Evolutionary conservation across 1,140 invertebrate genomes (phyloP).

Genomic region (Drosophila subobscura): DNA sequence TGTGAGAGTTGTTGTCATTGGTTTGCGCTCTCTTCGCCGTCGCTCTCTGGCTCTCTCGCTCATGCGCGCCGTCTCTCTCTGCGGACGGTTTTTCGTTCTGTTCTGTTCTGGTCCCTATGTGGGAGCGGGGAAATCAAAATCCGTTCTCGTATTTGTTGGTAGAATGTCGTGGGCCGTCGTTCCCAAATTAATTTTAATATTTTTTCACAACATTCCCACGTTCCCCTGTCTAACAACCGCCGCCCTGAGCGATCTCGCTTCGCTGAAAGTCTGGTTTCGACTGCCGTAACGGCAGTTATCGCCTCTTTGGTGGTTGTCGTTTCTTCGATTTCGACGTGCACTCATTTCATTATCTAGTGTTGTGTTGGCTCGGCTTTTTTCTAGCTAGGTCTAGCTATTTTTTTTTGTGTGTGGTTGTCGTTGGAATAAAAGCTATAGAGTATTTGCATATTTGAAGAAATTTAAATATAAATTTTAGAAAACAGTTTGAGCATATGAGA

Average conservation of each 20-base stretch:
- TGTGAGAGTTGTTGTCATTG: slow-evolving; percentile 33
- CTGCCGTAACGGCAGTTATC: slow-evolving; percentile 60
- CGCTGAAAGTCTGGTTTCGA: slow-evolving; percentile 72
- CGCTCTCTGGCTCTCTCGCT: slow-evolving; percentile 21
- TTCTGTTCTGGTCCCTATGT: neutral
- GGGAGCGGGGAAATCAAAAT: slow-evolving; percentile 1
- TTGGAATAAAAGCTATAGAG: too few relatives aligned
- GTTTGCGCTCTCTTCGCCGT: slow-evolving; percentile 26
- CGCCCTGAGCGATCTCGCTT: slow-evolving; percentile 63
- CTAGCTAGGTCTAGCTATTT: slow-evolving; percentile 15
- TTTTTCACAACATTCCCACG: slow-evolving; percentile 20
- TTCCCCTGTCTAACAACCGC: slow-evolving; percentile 32
- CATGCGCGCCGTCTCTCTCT: slow-evolving; percentile 20
- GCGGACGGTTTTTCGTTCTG: slow-evolving; percentile 2
- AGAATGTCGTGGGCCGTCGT: neutral
- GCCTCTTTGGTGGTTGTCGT: slow-evolving; percentile 42
- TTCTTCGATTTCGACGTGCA: slow-evolving; percentile 32
- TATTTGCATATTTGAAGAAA: too few relatives aligned
- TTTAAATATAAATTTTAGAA: too few relatives aligned
- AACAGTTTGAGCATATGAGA: too few relatives aligned
- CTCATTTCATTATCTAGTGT: slow-evolving; percentile 48
- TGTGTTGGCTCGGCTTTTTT: slow-evolving; percentile 17
- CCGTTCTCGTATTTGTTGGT: neutral
- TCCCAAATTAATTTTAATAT: neutral
- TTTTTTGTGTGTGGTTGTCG: neutral